Conservation (phyloP, 2,113 vertebrate species). For the Hemiscyllium ocellatum region DNA sequence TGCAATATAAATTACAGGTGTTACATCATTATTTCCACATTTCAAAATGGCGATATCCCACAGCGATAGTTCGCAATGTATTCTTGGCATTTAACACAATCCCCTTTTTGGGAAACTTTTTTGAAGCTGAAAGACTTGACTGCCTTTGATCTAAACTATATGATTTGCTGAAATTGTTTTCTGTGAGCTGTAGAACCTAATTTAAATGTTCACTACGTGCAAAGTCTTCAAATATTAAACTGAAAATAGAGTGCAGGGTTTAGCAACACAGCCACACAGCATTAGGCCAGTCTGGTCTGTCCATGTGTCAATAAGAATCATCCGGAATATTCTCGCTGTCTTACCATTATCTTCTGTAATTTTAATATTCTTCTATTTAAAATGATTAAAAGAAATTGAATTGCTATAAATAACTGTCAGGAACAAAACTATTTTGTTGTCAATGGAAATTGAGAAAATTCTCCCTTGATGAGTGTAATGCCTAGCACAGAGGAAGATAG, state of each 20-base stretch:
- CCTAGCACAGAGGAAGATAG: too few species aligned
- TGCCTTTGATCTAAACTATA: too few species aligned
- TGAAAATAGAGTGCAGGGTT: neutral
- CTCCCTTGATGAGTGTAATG: too few species aligned
- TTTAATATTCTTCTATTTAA: neutral
- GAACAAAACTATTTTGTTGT: neutral
- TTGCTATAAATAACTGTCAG: neutral
- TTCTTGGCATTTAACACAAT: too few species aligned
- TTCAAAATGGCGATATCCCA: too few species aligned
- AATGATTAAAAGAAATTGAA: neutral
- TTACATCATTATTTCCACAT: too few species aligned
- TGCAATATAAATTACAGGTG: too few species aligned
- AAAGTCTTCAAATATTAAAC: neutral
- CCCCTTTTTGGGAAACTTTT: too few species aligned
- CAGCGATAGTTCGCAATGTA: too few species aligned
- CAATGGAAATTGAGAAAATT: too few species aligned
- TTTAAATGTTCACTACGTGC: neutral
- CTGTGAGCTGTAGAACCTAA: neutral
- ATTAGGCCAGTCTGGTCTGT: neutral
- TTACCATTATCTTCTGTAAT: neutral
- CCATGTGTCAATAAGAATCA: neutral
- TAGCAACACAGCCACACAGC: neutral
- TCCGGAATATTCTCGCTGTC: neutral
- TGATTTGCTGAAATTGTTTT: neutral
- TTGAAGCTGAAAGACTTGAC: too few species aligned